Evolutionary conservation across 2,888 invertebrate genomes (phyloP).

Genomic region (Ophioninae sp.): DNA sequence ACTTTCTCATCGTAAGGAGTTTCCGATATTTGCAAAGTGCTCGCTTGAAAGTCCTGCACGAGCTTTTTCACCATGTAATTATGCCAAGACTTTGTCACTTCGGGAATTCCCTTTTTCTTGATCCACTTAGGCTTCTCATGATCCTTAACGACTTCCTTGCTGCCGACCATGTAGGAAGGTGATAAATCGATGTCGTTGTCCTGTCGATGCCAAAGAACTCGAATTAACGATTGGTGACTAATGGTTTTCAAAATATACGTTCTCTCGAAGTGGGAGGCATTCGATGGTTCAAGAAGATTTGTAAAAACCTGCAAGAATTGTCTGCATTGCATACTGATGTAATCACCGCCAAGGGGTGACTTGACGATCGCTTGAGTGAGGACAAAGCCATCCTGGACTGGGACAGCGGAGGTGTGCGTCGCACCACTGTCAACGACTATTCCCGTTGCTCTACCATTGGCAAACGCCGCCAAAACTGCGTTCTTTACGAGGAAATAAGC

Average conservation of each 20-base stretch:
- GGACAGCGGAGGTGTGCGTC: constrained; percentile 98
- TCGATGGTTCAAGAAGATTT: neutral
- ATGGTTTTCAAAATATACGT: neutral
- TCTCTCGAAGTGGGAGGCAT: neutral
- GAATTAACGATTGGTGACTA: neutral
- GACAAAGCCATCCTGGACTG: constrained; percentile 98
- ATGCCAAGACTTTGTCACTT: constrained; percentile 95
- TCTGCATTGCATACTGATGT: constrained; percentile 90
- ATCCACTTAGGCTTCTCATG: constrained; percentile 93
- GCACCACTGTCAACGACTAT: constrained; percentile 98
- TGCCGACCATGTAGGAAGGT: constrained; percentile 88
- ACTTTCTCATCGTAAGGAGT: constrained; percentile 94
- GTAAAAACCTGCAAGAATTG: constrained; percentile 83
- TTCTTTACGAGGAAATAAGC: constrained; percentile 99
- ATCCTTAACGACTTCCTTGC: constrained; percentile 95
- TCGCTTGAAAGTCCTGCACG: constrained; percentile 88
- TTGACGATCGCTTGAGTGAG: constrained; percentile 97
- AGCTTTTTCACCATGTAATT: constrained; percentile 96
- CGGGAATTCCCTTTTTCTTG: constrained; percentile 87
- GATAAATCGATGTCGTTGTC: constrained; percentile 87
- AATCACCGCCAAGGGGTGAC: constrained; percentile 98
- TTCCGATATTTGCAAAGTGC: constrained; percentile 92
- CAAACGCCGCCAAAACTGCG: constrained; percentile 98
- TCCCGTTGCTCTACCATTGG: constrained; percentile 94
- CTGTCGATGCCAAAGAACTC: constrained; percentile 67